These are phyloP conservation scores for Prunella strophiata DNA, from an alignment of 2,797 vertebrate genomes.

Conservation along the genomic window DNA sequence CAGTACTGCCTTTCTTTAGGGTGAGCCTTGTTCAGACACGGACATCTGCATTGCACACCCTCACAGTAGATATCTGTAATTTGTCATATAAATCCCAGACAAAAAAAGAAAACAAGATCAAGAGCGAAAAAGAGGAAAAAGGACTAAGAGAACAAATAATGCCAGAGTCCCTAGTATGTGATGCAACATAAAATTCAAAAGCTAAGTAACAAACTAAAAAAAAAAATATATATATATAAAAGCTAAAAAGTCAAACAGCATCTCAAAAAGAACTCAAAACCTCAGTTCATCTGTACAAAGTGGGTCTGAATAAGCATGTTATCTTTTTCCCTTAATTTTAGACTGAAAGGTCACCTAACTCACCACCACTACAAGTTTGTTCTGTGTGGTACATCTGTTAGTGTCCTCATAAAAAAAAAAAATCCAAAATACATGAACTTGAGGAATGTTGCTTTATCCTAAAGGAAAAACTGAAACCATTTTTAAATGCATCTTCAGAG, in stretches of 20 bases:
- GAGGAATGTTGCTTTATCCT: neutral
- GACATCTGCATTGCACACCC: neutral
- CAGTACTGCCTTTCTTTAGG: neutral
- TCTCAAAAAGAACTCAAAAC: neutral
- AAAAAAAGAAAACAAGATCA: neutral
- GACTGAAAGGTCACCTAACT: neutral
- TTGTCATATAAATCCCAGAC: neutral
- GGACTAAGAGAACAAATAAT: neutral
- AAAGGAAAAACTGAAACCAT: neutral
- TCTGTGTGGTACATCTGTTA: neutral
- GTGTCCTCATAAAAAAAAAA: neutral
- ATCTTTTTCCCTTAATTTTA: neutral
- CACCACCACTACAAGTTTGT: neutral
- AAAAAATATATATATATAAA: neutral
- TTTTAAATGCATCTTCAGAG: neutral
- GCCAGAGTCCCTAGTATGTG: neutral
- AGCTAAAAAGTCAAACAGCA: neutral
- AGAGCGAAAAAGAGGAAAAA: neutral
- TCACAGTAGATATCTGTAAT: neutral
- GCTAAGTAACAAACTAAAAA: neutral
- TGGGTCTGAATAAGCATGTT: neutral
- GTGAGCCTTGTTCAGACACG: neutral
- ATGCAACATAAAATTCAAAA: neutral
- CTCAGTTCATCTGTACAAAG: neutral
- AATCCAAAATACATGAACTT: neutral